Conservation (phyloP, 1,140 invertebrate species). For the Globodera rostochiensis region DNA sequence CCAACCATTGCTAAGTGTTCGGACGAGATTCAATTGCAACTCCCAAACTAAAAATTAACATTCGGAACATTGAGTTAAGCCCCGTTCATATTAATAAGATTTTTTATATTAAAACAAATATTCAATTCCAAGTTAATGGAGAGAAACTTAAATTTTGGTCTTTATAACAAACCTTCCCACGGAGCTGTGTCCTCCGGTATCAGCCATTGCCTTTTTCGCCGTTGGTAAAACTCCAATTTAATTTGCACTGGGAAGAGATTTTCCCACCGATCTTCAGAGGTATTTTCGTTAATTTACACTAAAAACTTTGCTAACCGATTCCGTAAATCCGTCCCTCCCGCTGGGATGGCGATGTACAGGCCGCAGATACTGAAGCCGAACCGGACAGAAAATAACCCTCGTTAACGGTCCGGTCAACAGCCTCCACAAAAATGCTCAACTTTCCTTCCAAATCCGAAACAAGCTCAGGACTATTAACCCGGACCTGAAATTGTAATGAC, state of each 20-base stretch:
- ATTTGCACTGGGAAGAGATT: slow-evolving; percentile 46
- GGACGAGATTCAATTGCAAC: slow-evolving; percentile 49
- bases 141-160: background rate
- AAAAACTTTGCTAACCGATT: slow-evolving; percentile 29
- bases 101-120: too few species aligned
- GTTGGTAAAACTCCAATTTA: slow-evolving; percentile 51
- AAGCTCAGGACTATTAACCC: slow-evolving; percentile 55
- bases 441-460: slow-evolving; percentile 45
- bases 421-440: slow-evolving; percentile 37
- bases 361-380: slow-evolving; percentile 29
- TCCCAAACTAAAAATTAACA: slow-evolving; percentile 42
- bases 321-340: slow-evolving; percentile 38
- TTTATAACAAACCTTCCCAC: slow-evolving; percentile 40
- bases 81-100: too few species aligned
- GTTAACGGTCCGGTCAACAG: slow-evolving; percentile 17
- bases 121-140: too few species aligned
- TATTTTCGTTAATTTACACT: slow-evolving; percentile 4
- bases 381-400: slow-evolving; percentile 42
- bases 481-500: slow-evolving; percentile 39
- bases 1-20: slow-evolving; percentile 44
- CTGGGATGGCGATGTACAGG: slow-evolving; percentile 29
- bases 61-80: too few species aligned
- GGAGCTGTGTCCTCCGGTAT: slow-evolving; percentile 48
- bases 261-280: slow-evolving; percentile 49
- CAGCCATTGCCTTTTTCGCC: slow-evolving; percentile 53